Base-by-base conservation (phyloP, 2,797 vertebrate species). In the Sylvia borin region DNA sequence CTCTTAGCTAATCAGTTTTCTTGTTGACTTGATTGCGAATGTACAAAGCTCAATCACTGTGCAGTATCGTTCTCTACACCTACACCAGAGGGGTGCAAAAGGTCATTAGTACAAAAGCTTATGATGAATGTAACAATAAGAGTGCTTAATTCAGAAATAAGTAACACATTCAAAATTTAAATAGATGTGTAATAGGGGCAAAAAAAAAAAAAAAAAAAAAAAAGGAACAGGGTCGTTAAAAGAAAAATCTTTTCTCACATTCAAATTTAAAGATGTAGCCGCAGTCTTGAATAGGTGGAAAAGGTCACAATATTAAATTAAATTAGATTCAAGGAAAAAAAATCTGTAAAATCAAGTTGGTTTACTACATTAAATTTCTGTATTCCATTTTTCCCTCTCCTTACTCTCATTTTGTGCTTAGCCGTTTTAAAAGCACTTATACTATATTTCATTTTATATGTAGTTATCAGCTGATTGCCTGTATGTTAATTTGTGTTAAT, bases 21-120 rank as follows among this genome's bases (percentile, higher is more conserved):
- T 92, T 90, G 20, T 87, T 92, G 58, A 70, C 47, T 93, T 95
- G 87, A 95, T 92, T 96, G 48, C n/a, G 1, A 62, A 13, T 70
- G 40, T 90, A 67, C 60, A 77, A 71, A 88, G 45, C 57, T 90
- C 67, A 71, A 21, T 87, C 88, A 73, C 55, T 58, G 17, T 40
- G 5, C 18, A 60, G 43, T 36, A 85, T 76, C 16, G 25, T 91
- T 94, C 43, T 62, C 34, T 70, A 24, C 29, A 43, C 40, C 79
- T 82, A 60, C 31, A 67, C 7, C 51, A 66, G 43, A 73, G 72
- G 85, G 20, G 17, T 83, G 26, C 27, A 79, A 36, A 60, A 79
- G 43, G 62, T 58, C 7, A 4, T 71, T 89, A 43, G 17, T 40
- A 53, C 1, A 8, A 55, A 92, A 85, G 38, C 22, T 58, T 73